phyloP scores from a whole-genome alignment of 2,113 vertebrate genomes.

The Delphinapterus leucas region DNA sequence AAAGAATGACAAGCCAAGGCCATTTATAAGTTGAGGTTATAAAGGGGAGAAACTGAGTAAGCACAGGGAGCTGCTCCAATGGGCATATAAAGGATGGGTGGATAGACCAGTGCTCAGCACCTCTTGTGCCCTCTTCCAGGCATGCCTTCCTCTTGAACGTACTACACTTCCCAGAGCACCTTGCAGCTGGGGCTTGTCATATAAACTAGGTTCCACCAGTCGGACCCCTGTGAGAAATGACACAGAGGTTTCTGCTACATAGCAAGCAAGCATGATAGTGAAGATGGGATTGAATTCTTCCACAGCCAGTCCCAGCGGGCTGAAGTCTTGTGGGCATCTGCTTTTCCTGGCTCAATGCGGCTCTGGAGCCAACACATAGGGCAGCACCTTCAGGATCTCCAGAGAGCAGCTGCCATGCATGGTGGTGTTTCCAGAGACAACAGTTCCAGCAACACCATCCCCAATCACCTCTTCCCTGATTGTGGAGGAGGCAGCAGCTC shows the following conservation, averaged over 20 bases:
- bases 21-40: background rate
- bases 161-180: background rate
- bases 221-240: background rate
- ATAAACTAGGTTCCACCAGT: background rate
- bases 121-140: too few relatives aligned
- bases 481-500: background rate
- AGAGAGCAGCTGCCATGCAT: background rate
- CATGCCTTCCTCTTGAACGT: background rate
- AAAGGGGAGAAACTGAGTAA: background rate
- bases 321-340: background rate
- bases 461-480: background rate
- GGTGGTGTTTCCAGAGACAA: background rate
- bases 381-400: background rate
- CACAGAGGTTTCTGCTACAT: background rate
- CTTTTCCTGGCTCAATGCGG: background rate
- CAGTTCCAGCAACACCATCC: background rate
- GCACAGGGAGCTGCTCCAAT: background rate
- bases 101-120: background rate
- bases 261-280: background rate
- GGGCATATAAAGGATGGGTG: background rate
- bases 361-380: background rate
- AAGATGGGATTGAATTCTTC: background rate
- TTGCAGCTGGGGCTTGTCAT: fast-evolving
- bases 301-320: background rate
- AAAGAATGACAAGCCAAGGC: background rate